Evolutionary conservation across 2,888 invertebrate genomes (phyloP).

Genomic region (Ypsolopha sequella): DNA sequence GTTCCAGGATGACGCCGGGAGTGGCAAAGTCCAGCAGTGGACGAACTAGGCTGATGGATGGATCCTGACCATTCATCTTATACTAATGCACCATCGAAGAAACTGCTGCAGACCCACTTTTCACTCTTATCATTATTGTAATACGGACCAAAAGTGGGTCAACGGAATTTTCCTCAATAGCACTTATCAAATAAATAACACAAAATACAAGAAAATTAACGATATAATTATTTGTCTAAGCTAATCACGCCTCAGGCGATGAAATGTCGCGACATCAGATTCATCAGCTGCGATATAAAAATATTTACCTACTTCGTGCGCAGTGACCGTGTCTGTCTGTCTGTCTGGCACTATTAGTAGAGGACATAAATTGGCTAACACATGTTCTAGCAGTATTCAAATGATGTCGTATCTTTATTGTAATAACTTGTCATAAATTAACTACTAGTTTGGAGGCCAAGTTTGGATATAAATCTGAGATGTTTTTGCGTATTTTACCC

Average conservation of each 20-base stretch:
- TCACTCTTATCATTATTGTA: too few species aligned
- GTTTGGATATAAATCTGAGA: too few species aligned
- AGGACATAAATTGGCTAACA: not conserved
- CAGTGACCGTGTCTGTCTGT: conserved; percentile 23
- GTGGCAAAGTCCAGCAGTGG: too few species aligned
- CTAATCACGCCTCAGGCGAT: not conserved
- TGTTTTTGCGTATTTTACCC: too few species aligned
- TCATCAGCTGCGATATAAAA: not conserved
- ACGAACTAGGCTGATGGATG: too few species aligned
- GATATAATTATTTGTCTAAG: not conserved
- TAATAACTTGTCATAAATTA: not conserved
- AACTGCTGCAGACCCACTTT: too few species aligned
- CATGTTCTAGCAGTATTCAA: not conserved
- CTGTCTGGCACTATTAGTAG: conserved; percentile 9
- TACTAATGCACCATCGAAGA: too few species aligned
- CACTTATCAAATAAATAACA: too few species aligned
- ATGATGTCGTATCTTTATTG: not conserved
- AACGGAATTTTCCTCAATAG: too few species aligned
- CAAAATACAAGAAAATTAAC: not conserved
- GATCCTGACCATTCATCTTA: too few species aligned
- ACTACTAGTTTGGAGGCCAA: not conserved
- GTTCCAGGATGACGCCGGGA: too few species aligned
- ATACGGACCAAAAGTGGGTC: too few species aligned
- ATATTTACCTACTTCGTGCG: not conserved
- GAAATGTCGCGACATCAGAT: not conserved